Evolutionary conservation across 2,888 invertebrate genomes (phyloP).

Genomic region (Tenthredo livida): DNA sequence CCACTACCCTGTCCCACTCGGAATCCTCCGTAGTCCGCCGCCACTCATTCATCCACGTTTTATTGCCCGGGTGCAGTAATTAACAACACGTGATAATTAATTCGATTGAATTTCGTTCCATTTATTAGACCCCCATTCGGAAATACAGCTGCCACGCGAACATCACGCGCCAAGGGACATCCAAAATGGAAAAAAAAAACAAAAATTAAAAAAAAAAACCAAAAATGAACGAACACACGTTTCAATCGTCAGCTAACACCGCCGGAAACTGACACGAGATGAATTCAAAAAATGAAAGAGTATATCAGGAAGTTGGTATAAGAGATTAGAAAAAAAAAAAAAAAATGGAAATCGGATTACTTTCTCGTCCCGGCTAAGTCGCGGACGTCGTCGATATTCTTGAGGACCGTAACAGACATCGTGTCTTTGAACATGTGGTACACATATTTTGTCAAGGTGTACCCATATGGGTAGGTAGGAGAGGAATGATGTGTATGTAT

Average conservation of each 20-base stretch:
- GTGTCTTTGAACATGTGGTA: not conserved
- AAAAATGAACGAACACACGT: not conserved
- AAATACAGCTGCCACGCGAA: conserved; percentile 30
- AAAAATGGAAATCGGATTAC: not conserved
- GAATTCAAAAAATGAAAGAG: not conserved
- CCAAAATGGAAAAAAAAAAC: not conserved
- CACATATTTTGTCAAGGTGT: not conserved
- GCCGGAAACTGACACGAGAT: not conserved
- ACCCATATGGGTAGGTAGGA: not conserved
- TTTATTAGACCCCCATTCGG: conserved; percentile 53
- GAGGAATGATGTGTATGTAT: not conserved
- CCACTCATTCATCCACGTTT: conserved; percentile 61
- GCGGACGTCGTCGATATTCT: not conserved
- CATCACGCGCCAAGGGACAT: conserved; percentile 27
- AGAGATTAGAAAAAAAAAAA: not conserved
- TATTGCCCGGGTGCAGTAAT: conserved; percentile 70
- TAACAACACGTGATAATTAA: conserved; percentile 73
- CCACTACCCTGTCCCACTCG: not conserved
- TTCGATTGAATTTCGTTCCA: conserved; percentile 72
- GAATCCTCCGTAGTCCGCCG: conserved; percentile 23
- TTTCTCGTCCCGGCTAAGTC: not conserved
- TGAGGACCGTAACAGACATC: not conserved
- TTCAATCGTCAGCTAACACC: not conserved
- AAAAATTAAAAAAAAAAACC: not conserved
- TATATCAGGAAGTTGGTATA: not conserved